These are phyloP conservation scores for Drosophila antonietae DNA, from an alignment of 2,888 invertebrate genomes.

Conservation along the genomic window DNA sequence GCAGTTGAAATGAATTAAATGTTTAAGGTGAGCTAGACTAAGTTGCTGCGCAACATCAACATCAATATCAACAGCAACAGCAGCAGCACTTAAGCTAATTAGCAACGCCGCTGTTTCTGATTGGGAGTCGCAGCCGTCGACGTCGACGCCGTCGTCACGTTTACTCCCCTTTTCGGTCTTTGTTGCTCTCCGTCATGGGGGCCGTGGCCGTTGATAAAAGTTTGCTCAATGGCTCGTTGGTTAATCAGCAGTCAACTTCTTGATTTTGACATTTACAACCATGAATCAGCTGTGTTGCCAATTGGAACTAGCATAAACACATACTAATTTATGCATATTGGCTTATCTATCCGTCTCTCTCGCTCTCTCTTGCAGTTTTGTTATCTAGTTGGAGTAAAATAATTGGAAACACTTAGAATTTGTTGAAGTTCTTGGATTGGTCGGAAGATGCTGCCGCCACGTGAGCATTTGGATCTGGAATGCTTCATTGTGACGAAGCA, in stretches of 20 bases:
- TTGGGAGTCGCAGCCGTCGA: slow-evolving; percentile 41
- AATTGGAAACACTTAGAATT: slow-evolving; percentile 29
- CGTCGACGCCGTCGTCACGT: slow-evolving; percentile 61
- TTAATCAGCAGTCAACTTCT: slow-evolving; percentile 60
- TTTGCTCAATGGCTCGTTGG: slow-evolving; percentile 29
- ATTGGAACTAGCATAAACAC: neutral
- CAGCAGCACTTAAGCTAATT: slow-evolving; percentile 47
- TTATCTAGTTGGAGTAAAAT: slow-evolving; percentile 47
- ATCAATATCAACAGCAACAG: neutral
- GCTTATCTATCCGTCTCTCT: neutral
- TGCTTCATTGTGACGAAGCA: slow-evolving; percentile 99
- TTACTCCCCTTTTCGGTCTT: slow-evolving; percentile 71
- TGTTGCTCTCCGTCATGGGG: slow-evolving; percentile 55
- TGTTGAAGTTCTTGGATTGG: neutral
- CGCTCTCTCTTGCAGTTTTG: slow-evolving; percentile 32
- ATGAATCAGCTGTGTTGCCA: slow-evolving; percentile 25
- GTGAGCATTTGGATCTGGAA: slow-evolving; percentile 97
- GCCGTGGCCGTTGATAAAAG: slow-evolving; percentile 61
- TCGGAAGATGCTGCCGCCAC: slow-evolving; percentile 80
- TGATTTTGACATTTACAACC: slow-evolving; percentile 2
- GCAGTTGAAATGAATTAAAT: slow-evolving; percentile 58
- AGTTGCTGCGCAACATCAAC: neutral
- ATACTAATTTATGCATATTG: neutral
- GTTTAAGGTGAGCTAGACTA: slow-evolving; percentile 54
- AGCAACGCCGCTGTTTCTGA: slow-evolving; percentile 51